Evolutionary conservation across 2,888 invertebrate genomes (phyloP), one percentile per base, ranked within the genome.

Genomic region (Ophraella communa): DNA sequence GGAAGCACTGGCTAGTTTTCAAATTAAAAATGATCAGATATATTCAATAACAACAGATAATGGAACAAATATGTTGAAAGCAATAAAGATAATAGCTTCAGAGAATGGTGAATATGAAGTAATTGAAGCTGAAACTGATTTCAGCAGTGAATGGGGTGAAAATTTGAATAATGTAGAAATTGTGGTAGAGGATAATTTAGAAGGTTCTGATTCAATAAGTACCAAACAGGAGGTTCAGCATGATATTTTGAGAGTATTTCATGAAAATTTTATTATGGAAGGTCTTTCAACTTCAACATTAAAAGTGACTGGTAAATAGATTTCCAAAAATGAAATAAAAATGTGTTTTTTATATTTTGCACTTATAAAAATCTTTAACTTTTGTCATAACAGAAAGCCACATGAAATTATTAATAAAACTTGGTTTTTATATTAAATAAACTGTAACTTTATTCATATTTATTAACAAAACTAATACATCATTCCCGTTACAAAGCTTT

Each of bases 41-140:
- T 44, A 56, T 42, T 42, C 44, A 21, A 27, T 56, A 24, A 45
- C 56, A 21, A 56, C 56, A 42, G 56, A 45, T 44, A 55, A 55
- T 42, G 55, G 55, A 11, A 23, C 42, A 52, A 52, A 55, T 45
- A 42, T 56, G 23, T 27, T 56, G 21, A 56, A 45, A 56, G 44
- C 44, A 11, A 42, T 42, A 14, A 47, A 58, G 35, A 39, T 66
- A 23, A 58, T 53, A 30, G 39, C 55, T 21, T 54, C 52, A 8
- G 54, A 60, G 42, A 64, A 52, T 59, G 64, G 44, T 35, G 23
- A 47, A 14, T 47, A 47, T 58, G 58, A 58, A 21, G 58, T 58
- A 21, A n/a, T 45, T 49, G 47, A 58, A 55, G 18, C 14, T 17
- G 17, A 42, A 17, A 18, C 14, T 11, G 18, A 18, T 18, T 20